Conservation (phyloP, 1,140 invertebrate species). For the Drosophila jambulina region DNA sequence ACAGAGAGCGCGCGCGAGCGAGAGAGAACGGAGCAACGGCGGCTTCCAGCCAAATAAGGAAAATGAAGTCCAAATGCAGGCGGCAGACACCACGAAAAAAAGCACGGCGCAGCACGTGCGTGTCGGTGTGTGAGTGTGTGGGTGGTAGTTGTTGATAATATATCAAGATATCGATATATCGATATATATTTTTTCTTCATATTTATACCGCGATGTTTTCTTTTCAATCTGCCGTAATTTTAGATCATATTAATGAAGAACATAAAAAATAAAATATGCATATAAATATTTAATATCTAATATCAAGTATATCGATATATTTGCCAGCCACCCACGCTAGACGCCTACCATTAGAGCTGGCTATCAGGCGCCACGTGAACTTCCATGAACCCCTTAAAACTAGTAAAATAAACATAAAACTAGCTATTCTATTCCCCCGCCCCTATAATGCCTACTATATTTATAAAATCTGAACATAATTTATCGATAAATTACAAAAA, state of each 20-base stretch:
- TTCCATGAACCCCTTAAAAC: background rate
- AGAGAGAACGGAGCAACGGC: conserved; percentile 9
- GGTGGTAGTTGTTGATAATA: no score
- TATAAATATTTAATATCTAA: no score
- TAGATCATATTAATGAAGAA: no score
- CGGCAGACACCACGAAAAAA: conserved; percentile 15
- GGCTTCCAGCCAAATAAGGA: conserved; percentile 48
- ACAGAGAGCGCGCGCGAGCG: conserved; percentile 2
- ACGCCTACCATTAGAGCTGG: background rate
- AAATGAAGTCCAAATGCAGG: conserved; percentile 33
- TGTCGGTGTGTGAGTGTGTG: background rate
- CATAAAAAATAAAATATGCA: no score
- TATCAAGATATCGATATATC: no score
- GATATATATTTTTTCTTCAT: no score
- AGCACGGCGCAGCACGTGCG: conserved; percentile 18
- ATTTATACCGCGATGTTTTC: no score
- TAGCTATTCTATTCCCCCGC: background rate
- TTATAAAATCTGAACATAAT: background rate
- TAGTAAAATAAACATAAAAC: background rate
- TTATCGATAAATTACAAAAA: conserved; percentile 1
- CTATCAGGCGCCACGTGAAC: background rate
- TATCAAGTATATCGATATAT: no score
- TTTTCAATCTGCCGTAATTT: no score
- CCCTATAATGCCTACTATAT: background rate
- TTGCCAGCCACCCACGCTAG: background rate